Base-by-base conservation (phyloP, 2,797 vertebrate genomes). In the Protosalanx chinensis region DNA sequence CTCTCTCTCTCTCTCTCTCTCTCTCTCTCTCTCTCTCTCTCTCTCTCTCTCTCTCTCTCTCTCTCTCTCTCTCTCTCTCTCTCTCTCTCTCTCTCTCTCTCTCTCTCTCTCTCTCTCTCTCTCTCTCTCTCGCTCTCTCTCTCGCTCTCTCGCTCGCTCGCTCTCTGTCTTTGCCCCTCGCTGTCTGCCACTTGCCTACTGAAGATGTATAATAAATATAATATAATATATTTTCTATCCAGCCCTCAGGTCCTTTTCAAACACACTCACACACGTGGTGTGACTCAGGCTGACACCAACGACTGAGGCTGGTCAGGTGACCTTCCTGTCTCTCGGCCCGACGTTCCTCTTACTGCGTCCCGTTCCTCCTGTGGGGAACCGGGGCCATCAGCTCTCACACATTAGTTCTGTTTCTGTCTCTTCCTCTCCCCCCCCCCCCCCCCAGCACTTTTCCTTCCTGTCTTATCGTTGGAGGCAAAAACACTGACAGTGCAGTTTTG, bases 401-500 rank as follows among this genome's bases (percentile, higher is more conserved):
- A 18, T 56, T 56, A 16, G 15, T 16, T 56, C 51, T n/a, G 15
- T 46, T 46, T 56, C 15, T 56, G 3, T 56, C 5, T 56, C 51
- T n/a, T 16, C 15, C 18, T 18, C 51, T n/a, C 64, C 16, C 16
- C 51, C 18, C 16, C 15, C 49, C 4, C 49, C 18, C 49, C 16
- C 16, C 18, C 51, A 16, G 4, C 18, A 16, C 51, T 56, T 56
- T 56, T 66, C 58, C 58, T 85, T 87, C 79, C 81, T 82, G 81
- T 78, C 67, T 23, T 56, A 68, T 73, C 71, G 3, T 15, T 56
- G 71, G 63, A 23, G 57, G 63, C 68, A 2, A 0, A 68, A 80
- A 65, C 79, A 83, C 85, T 88, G 87, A 84, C 68, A 0, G 58
- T 64, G 83, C 76, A n/a, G 68, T 73, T 58, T 41, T 63, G 27